These are phyloP conservation scores for Perdita meconis DNA, from an alignment of 2,888 invertebrate genomes.

Conservation along the genomic window DNA sequence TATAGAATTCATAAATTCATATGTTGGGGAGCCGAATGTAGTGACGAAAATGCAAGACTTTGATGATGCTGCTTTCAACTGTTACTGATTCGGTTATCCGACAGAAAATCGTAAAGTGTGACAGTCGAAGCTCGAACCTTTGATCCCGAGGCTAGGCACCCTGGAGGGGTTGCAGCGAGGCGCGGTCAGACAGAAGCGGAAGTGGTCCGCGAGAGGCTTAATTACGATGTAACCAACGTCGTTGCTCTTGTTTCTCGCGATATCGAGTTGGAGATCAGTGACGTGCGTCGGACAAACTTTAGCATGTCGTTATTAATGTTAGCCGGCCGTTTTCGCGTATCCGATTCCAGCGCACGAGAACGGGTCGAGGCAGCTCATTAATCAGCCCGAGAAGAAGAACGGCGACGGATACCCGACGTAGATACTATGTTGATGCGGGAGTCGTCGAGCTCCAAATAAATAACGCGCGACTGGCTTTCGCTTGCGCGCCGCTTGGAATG, in stretches of 20 bases:
- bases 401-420: conserved; percentile 63
- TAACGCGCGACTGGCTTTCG: conserved; percentile 45
- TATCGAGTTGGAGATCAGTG: conserved; percentile 61
- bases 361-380: conserved; percentile 64
- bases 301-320: conserved; percentile 70
- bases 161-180: conserved; percentile 4
- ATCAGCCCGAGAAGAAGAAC: conserved; percentile 62
- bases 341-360: conserved; percentile 66
- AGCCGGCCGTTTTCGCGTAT: conserved; percentile 66
- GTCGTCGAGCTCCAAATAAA: conserved; percentile 62
- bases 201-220: conserved; percentile 56
- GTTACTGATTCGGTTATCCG: no score
- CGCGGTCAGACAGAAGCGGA: conserved; percentile 47
- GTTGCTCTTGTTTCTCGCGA: conserved; percentile 62
- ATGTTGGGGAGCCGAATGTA: no score
- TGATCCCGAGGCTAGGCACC: conserved; percentile 29
- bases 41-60: conserved; percentile 1
- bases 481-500: conserved; percentile 19
- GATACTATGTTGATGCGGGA: conserved; percentile 67
- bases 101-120: no score
- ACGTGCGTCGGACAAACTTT: conserved; percentile 64
- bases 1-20: no score
- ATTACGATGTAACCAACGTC: conserved; percentile 66
- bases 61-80: no score
- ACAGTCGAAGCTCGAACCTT: conserved; percentile 38